Evolutionary conservation across 2,113 vertebrate species (phyloP).

Genomic region (Bothrops jararaca): DNA sequence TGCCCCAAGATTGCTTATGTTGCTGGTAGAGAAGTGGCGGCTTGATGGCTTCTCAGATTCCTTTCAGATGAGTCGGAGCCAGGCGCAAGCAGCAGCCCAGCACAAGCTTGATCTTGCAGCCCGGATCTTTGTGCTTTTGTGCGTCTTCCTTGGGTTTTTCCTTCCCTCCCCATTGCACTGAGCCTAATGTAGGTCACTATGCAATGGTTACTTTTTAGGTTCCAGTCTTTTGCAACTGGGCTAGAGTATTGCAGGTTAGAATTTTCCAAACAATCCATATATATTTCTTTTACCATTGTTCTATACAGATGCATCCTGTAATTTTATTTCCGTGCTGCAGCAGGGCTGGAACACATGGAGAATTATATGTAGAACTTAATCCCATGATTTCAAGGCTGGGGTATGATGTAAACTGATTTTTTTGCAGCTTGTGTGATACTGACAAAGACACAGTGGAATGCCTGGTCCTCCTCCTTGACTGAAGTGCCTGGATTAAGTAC

Average conservation of each 20-base stretch:
- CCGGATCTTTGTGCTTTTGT: not conserved
- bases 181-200: conserved; percentile 1
- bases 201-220: not conserved
- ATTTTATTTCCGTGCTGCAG: not conserved
- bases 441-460: not conserved
- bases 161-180: not conserved
- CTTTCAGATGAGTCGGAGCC: not conserved
- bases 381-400: not conserved
- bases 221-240: not conserved
- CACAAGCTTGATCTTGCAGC: not conserved
- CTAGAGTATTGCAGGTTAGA: not conserved
- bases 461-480: not conserved
- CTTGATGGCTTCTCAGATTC: not conserved
- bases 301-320: not conserved
- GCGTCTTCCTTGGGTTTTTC: not conserved
- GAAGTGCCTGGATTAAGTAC: not conserved
- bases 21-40: not conserved
- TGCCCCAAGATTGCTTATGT: not conserved
- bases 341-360: not conserved
- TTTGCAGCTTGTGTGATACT: not conserved
- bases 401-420: not conserved
- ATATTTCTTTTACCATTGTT: not conserved
- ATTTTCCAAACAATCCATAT: conserved; percentile 2
- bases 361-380: not conserved
- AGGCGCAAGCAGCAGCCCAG: not conserved